Evolutionary conservation across 2,113 vertebrate species (phyloP), one percentile per base, ranked within the genome.

Genomic region (Microcebus tavaratra): DNA sequence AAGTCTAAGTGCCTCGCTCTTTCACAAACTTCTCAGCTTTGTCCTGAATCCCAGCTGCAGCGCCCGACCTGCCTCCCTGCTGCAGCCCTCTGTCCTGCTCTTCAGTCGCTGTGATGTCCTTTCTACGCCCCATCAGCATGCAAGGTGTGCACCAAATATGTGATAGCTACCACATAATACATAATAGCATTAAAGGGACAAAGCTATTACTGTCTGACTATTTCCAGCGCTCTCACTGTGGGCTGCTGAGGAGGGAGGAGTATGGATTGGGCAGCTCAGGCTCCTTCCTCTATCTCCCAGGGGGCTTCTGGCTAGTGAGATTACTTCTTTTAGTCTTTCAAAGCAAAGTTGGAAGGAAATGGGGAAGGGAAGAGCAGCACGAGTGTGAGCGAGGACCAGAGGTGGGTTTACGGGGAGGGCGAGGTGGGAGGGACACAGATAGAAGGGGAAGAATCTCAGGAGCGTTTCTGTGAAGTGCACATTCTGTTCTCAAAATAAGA

Each of bases 301-400:
- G 29, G 13, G 27, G 8, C 13, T 63, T 63, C 53, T 50, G 21
- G 50, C 34, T 83, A 79, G 48, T 27, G 50, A 59, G 59, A 82
- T 50, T 63, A n/a, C n/a, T 79, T 76, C 48, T 48, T 70, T 90
- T 81, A 68, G 57, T 18, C 15, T 70, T 92, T 90, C 55, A 63
- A 78, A 70, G 63, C 14, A 85, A 94, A 91, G 68, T 15, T 39
- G 89, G 75, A 42, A 78, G 27, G 63, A 15, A 61, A 48, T 10
- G 10, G 80, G 34, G 59, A 78, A 91, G 68, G 12, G 8, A 25
- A 84, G 63, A 36, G 3, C 61, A 67, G 29, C 17, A 12, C 11
- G 34, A 68, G 48, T 67, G 9, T 57, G 61, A 75, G 50, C 1
- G 29, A 10, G 2, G 20, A 42, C 9, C 18, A 55, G 31, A 83